Base-by-base conservation (phyloP, 2,113 vertebrate genomes). In the Semnornis frantzii region DNA sequence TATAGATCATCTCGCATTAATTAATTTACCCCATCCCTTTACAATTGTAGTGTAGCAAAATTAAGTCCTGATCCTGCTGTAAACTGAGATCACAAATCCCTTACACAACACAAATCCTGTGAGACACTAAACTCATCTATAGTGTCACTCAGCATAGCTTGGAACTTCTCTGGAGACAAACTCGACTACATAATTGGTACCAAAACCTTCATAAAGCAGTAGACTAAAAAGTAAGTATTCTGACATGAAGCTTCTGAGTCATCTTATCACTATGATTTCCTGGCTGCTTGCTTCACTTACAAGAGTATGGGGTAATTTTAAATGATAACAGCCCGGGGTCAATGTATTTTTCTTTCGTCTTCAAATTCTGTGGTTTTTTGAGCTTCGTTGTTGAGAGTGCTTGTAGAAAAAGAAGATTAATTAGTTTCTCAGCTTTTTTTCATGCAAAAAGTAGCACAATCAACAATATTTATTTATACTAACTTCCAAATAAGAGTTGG, bases 381-480 rank as follows among this genome's bases (percentile, higher is more conserved):
- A 39, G 37, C 2, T 64, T 69, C 64, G 64, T n/a, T 3, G 1
- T 31, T 25, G 18, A 52, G 18, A 52, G 4, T 1, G 0, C 21
- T 37, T 58, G 68, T 10, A 54, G 55, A 28, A 76, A 39, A 71
- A 82, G 37, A 42, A 52, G 82, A 71, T 50, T 55, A 78, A 85
- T 59, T 15, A 21, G 24, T 57, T 75, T 85, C 58, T 52, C 60
- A 37, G 48, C 48, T 72, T 76, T 89, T 89, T 69, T 23, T 37
- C 3, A 1, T 48, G 52, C 17, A 39, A 77, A 89, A 80, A 64
- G 2, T 6, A 85, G 55, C 19, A 89, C 10, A 57, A 84, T 52
- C 39, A 62, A 55, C 64, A 85, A 8, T 44, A 50, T 69, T 85
- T 76, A 59, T 54, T 58, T 27, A 33, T 39, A 39, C n/a, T 46